These are phyloP conservation scores for Danio aesculapii DNA, from an alignment of 2,797 vertebrate species.

Conservation along the genomic window DNA sequence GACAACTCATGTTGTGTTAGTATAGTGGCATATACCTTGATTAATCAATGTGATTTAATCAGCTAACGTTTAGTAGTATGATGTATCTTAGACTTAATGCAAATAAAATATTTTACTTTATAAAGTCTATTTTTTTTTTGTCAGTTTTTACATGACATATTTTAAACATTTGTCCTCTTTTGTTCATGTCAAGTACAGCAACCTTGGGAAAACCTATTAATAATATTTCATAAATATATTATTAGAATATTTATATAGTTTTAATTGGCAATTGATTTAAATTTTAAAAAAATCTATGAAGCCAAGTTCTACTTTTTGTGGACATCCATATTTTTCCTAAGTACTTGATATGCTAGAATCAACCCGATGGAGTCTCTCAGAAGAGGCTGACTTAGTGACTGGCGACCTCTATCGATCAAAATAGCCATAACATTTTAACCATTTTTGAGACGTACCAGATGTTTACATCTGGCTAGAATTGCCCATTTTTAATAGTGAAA, in stretches of 20 bases:
- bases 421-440: constrained; percentile 3
- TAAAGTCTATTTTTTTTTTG: background rate
- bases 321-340: background rate
- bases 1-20: background rate
- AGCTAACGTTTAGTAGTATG: background rate
- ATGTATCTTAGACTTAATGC: background rate
- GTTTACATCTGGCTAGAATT: constrained; percentile 56
- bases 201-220: background rate
- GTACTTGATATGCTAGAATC: background rate
- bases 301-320: background rate
- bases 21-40: background rate
- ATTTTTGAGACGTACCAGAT: constrained; percentile 48
- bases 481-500: constrained; percentile 5
- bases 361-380: constrained; percentile 10
- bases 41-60: background rate
- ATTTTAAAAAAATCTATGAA: background rate
- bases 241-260: too few relatives aligned
- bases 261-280: background rate
- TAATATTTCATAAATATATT: too few relatives aligned
- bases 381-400: constrained; percentile 10
- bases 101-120: background rate
- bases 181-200: background rate
- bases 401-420: constrained; percentile 60
- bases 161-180: background rate
- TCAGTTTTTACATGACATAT: background rate